These are phyloP conservation scores for Synergus laeviventris DNA, from an alignment of 2,888 invertebrate species.

Conservation along the genomic window DNA sequence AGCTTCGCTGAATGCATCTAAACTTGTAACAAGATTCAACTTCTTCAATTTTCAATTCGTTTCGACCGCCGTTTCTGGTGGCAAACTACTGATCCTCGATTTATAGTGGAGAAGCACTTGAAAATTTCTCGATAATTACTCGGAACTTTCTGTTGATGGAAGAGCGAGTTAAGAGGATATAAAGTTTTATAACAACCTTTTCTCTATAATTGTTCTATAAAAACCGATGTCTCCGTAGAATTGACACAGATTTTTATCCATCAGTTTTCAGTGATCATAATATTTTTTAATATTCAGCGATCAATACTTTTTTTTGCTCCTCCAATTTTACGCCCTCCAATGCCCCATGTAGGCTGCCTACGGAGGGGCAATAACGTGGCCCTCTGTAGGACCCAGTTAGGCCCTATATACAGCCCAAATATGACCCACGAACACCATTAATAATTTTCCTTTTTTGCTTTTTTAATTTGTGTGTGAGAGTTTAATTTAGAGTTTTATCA, in stretches of 20 bases:
- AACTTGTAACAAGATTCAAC: slow-evolving; percentile 36
- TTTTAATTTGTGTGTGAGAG: too few relatives aligned
- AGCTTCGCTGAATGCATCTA: slow-evolving; percentile 4
- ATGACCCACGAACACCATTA: too few relatives aligned
- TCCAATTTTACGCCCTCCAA: too few relatives aligned
- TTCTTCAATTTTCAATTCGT: slow-evolving; percentile 39
- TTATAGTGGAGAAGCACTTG: slow-evolving; percentile 38
- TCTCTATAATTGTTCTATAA: neutral
- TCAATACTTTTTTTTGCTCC: too few relatives aligned
- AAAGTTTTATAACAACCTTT: slow-evolving; percentile 26
- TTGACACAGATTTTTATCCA: slow-evolving; percentile 24
- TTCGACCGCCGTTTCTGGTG: slow-evolving; percentile 15
- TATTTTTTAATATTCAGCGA: too few relatives aligned
- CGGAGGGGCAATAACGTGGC: too few relatives aligned
- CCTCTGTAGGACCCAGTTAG: too few relatives aligned
- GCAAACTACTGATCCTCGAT: slow-evolving; percentile 35
- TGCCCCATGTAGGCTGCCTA: too few relatives aligned
- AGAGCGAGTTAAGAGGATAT: slow-evolving; percentile 13
- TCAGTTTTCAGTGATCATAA: too few relatives aligned
- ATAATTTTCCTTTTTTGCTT: too few relatives aligned
- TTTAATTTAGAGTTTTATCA: too few relatives aligned
- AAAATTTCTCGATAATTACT: slow-evolving; percentile 39
- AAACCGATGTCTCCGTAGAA: neutral
- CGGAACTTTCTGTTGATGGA: slow-evolving; percentile 32
- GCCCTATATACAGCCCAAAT: too few relatives aligned